Evolutionary conservation across 2,888 invertebrate genomes (phyloP).

Genomic region (Tromatobia lineatoria): DNA sequence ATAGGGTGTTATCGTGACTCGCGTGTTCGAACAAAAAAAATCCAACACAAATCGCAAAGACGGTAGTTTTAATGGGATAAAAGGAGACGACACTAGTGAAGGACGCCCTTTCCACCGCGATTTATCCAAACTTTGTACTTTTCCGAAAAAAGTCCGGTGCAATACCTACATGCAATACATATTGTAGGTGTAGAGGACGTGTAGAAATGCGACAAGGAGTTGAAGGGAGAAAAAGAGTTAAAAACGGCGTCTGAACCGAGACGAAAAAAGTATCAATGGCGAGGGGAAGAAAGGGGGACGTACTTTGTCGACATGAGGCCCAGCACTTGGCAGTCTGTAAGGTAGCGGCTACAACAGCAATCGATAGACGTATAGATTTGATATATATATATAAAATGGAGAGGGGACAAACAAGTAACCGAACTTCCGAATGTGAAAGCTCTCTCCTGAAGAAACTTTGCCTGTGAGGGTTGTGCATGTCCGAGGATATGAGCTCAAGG

Average conservation of each 20-base stretch:
- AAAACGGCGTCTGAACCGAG: constrained; percentile 50
- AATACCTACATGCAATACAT: constrained; percentile 2
- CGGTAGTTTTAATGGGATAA: constrained; percentile 9
- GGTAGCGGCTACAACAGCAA: constrained; percentile 6
- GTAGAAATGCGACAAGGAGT: background rate
- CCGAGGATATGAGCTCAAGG: constrained; percentile 52
- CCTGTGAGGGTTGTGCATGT: constrained; percentile 35
- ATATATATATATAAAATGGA: constrained; percentile 7
- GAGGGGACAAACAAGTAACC: constrained; percentile 55
- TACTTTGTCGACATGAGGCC: constrained; percentile 49
- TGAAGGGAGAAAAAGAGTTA: constrained; percentile 32
- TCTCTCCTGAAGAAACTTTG: constrained; percentile 33
- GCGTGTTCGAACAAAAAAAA: too few species aligned
- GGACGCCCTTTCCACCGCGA: constrained; percentile 10
- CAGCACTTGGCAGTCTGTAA: constrained; percentile 41
- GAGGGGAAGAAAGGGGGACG: constrained; percentile 11
- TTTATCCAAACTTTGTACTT: constrained; percentile 59
- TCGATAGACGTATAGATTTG: background rate
- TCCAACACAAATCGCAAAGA: background rate
- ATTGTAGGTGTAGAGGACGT: background rate
- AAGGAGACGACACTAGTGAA: background rate
- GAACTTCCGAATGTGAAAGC: constrained; percentile 49
- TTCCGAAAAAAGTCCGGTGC: constrained; percentile 19
- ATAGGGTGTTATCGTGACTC: too few species aligned
- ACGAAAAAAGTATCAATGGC: background rate